Percentiles rank a stretch among this genome's conserved stretches.
Conservation (phyloP, 2,888 invertebrate species). For the Lobophora halterata region DNA sequence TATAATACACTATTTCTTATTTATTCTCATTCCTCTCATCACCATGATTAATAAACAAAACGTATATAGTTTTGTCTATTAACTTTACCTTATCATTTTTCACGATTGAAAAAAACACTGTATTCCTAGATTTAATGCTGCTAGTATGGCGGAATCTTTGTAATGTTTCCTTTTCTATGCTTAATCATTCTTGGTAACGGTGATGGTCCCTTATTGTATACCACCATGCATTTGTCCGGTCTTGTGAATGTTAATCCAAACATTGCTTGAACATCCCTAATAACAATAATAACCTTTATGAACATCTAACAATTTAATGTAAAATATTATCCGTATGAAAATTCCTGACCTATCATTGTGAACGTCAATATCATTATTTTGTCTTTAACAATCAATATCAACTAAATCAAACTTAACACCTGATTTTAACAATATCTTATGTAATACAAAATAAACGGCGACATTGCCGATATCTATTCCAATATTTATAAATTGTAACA, state of each 20-base stretch:
- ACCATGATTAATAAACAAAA: constrained; percentile 37
- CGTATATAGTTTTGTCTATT: constrained; percentile 26
- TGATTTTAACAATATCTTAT: no score
- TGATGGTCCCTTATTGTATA: constrained; percentile 67
- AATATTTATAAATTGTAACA: no score
- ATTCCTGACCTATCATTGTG: constrained; percentile 7
- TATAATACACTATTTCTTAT: constrained; percentile 37
- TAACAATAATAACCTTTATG: no score
- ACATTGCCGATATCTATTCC: no score
- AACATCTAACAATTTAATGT: constrained; percentile 1
- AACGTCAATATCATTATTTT: not conserved
- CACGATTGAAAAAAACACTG: constrained; percentile 22
- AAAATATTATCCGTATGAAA: constrained; percentile 1
- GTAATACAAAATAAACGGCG: no score
- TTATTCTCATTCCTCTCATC: constrained; percentile 32
- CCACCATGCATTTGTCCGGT: constrained; percentile 57
- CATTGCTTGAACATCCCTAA: constrained; percentile 37
- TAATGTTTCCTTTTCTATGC: constrained; percentile 70
- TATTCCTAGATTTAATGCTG: constrained; percentile 23
- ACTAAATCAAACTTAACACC: no score
- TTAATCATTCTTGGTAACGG: constrained; percentile 80
- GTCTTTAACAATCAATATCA: no score
- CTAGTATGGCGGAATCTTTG: constrained; percentile 40
- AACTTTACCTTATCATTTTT: constrained; percentile 13
- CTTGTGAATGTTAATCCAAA: constrained; percentile 52